Evolutionary conservation across 2,797 vertebrate genomes (phyloP).

Genomic region (Cryptoprocta ferox): DNA sequence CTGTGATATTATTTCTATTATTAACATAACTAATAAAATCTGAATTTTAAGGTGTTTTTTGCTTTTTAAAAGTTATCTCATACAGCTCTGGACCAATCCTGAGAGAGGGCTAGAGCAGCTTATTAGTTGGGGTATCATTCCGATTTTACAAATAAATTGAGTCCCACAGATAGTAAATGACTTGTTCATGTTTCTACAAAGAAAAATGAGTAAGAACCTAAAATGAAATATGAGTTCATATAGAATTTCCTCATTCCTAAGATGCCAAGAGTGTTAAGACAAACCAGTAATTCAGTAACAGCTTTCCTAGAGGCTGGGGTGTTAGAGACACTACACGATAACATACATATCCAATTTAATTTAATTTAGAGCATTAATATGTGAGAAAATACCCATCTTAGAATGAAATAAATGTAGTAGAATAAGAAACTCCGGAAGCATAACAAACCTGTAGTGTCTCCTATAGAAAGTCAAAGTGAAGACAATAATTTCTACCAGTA

Average conservation of each 20-base stretch:
- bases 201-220: constrained; percentile 23
- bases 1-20: constrained; percentile 18
- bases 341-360: constrained; percentile 12
- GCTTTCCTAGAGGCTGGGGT: not conserved
- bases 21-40: constrained; percentile 45
- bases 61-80: constrained; percentile 14
- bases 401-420: not conserved
- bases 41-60: constrained; percentile 10
- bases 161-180: constrained; percentile 28
- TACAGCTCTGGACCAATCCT: not conserved
- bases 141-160: constrained; percentile 45
- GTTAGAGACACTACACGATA: not conserved
- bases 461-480: not conserved
- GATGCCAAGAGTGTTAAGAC: not conserved
- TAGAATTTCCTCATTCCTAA: constrained; percentile 21
- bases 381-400: not conserved
- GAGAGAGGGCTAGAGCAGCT: not conserved
- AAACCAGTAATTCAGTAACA: not conserved
- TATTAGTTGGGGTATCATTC: not conserved
- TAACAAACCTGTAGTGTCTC: not conserved
- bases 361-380: constrained; percentile 4
- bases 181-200: constrained; percentile 37
- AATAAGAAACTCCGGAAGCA: not conserved
- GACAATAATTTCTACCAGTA: not conserved
- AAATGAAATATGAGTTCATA: not conserved